Evolutionary conservation across 1,140 invertebrate species (phyloP).

Genomic region (Leguminivora glycinivorella): DNA sequence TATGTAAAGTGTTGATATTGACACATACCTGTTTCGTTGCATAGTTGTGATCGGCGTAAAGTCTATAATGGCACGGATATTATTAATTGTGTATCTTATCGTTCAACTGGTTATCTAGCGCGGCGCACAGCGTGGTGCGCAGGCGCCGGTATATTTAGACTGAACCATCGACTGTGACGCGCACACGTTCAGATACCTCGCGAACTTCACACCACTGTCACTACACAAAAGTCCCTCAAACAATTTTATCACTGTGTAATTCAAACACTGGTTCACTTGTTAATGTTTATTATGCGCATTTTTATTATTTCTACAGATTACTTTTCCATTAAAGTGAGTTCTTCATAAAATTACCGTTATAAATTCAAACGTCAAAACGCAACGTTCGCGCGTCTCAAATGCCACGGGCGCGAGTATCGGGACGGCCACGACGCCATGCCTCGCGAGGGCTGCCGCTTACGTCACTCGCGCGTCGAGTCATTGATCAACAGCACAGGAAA

Average conservation of each 20-base stretch:
- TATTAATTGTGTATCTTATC: slow-evolving; percentile 66
- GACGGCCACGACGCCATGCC: slow-evolving; percentile 3
- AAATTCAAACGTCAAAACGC: slow-evolving; percentile 8
- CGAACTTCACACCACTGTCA: slow-evolving; percentile 20
- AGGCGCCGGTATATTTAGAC: slow-evolving; percentile 74
- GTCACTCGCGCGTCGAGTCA: slow-evolving; percentile 25
- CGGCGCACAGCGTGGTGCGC: slow-evolving; percentile 48
- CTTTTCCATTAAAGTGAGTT: slow-evolving; percentile 42
- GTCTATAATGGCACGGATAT: slow-evolving; percentile 46
- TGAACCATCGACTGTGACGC: slow-evolving; percentile 64
- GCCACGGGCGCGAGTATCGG: slow-evolving; percentile 3
- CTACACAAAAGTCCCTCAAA: slow-evolving; percentile 3
- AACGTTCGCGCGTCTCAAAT: slow-evolving; percentile 7
- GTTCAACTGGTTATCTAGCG: slow-evolving; percentile 51
- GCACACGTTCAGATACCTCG: slow-evolving; percentile 54
- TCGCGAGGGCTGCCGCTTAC: slow-evolving; percentile 22
- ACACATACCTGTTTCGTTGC: slow-evolving; percentile 68
- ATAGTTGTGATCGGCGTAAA: slow-evolving; percentile 51
- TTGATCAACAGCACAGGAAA: slow-evolving; percentile 28
- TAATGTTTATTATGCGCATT: not conserved
- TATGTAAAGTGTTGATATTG: slow-evolving; percentile 34
- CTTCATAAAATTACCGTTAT: slow-evolving; percentile 5
- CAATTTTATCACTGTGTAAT: not conserved
- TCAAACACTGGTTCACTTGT: not conserved
- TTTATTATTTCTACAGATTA: not conserved